Evolutionary conservation across 2,113 vertebrate species (phyloP).

Genomic region (Hystrix brachyura): DNA sequence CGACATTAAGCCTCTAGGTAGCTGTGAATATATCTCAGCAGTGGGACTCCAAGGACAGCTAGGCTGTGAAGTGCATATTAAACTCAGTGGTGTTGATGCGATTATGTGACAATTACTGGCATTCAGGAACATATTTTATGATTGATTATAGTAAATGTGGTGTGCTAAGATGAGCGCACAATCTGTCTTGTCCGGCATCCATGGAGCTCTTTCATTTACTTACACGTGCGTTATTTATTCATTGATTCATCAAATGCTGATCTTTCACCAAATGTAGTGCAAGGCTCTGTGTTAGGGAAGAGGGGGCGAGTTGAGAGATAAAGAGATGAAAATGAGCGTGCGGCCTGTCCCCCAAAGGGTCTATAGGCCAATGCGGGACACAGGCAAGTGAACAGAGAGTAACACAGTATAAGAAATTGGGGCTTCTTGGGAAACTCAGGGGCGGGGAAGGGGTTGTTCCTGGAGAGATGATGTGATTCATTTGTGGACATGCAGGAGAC

Average conservation of each 20-base stretch:
- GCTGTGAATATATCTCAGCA: not conserved
- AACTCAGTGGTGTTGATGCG: not conserved
- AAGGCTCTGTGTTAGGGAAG: not conserved
- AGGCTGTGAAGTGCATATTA: not conserved
- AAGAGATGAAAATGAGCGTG: not conserved
- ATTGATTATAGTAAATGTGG: not conserved
- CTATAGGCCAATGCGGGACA: not conserved
- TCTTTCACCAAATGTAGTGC: not conserved
- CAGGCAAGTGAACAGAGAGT: not conserved
- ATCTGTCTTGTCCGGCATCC: not conserved
- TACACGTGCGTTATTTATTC: not conserved
- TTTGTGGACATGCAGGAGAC: not conserved
- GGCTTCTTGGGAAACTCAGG: conserved; percentile 5
- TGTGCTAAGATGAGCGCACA: not conserved
- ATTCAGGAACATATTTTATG: not conserved
- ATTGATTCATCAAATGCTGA: not conserved
- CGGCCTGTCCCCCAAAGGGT: not conserved
- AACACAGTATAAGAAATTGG: not conserved
- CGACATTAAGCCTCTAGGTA: not conserved
- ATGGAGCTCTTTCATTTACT: not conserved
- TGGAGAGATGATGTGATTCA: not conserved
- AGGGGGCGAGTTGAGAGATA: not conserved
- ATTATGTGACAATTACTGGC: not conserved
- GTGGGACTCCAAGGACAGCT: not conserved
- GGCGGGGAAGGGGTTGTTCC: not conserved